Evolutionary conservation across 1,140 invertebrate species (phyloP), one percentile per base, ranked within the genome.

Genomic region (Bombus waltoni): DNA sequence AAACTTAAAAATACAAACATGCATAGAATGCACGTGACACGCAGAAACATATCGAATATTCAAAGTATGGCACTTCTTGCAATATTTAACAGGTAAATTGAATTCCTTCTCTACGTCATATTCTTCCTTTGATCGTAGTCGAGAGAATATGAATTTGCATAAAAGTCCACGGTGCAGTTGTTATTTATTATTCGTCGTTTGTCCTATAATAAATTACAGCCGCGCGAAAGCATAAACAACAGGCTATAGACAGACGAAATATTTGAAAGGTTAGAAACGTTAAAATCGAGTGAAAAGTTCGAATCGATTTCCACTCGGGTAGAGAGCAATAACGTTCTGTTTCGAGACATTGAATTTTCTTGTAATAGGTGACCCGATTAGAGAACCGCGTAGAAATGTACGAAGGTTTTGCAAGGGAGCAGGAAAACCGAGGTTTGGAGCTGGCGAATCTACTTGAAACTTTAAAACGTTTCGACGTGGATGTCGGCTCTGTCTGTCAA

Each of bases 391-490:
- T 80, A 32, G 84, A 75, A 42, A 78, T 57, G 66, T 65, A 88
- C 2, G 83, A 91, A 38, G 86, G 76, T 38, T 57, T 83, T n/a
- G 83, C 78, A 73, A 79, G 83, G 10, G 71, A 74, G 13, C 68
- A 76, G 25, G 76, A 91, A 18, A 83, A 89, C 18, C 88, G 87
- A 86, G 87, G 81, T 57, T 86, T 88, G 10, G 89, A 93, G 77
- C 78, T 93, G 11, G 92, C 92, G 25, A 93, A 92, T 90, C 78
- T 91, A 13, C 72, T 93, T 38, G 92, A 92, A 47, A 93, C 90
- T 59, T 88, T 93, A 84, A 86, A 91, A 83, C 88, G 87, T 68
- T 92, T 93, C 44, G 87, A 92, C 87, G 86, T 92, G 42, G 83
- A 87, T 35, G 84, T 89, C 38, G 81, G 85, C 6, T 80, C 81